phyloP scores from a whole-genome alignment of 1,140 invertebrate genomes.

The Ladona fulva region DNA sequence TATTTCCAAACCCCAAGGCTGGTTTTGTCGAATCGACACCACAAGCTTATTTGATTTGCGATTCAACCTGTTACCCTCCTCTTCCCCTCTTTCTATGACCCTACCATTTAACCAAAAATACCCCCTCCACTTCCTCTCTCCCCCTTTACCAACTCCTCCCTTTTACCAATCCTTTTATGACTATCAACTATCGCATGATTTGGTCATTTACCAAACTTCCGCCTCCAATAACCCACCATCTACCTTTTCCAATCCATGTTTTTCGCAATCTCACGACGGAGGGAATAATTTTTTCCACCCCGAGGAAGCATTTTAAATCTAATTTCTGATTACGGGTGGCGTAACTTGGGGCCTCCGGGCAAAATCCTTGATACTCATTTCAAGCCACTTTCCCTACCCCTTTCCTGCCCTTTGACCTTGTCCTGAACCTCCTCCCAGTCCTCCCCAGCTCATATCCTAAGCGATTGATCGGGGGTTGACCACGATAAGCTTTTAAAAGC shows the following conservation, averaged over 20 bases:
- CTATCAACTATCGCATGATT: not conserved
- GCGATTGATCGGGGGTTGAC: no score
- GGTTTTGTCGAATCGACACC: not conserved
- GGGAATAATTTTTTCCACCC: no score
- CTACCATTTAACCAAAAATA: not conserved
- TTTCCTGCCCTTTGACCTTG: not conserved
- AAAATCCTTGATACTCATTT: not conserved
- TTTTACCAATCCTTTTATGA: not conserved
- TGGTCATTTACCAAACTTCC: not conserved
- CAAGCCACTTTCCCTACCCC: not conserved
- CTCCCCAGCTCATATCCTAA: not conserved
- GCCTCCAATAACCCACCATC: not conserved
- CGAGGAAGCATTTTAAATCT: not conserved
- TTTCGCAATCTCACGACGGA: not conserved
- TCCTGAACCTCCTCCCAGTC: not conserved
- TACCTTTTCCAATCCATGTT: not conserved
- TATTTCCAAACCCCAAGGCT: no score
- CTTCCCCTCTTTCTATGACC: not conserved
- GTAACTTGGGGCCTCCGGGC: not conserved
- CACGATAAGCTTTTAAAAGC: no score
- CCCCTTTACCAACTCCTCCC: not conserved
- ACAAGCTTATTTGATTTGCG: not conserved
- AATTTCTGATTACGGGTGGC: not conserved
- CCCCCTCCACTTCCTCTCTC: not conserved
- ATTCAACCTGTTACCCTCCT: not conserved